Base-by-base conservation (phyloP, 2,888 invertebrate species). In the Polyommatus icarus region DNA sequence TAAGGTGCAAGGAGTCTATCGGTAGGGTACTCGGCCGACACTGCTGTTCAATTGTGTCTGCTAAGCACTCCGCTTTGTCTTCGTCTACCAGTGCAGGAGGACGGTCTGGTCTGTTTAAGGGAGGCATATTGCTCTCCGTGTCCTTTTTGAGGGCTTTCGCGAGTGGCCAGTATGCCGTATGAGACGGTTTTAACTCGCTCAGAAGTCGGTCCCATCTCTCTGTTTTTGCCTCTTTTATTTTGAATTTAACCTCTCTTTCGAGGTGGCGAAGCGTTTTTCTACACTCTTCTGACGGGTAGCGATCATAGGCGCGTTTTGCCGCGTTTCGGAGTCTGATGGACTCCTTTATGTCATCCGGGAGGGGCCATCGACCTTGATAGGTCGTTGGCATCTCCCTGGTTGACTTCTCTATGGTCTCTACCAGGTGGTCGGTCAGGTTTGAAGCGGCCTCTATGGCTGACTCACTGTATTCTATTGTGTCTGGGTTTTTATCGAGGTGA, bases 21-120 rank as follows among this genome's bases (percentile, higher is more conserved):
- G 50, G 78, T 0, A 75, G 59, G 6, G 54, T 71, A 29, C 78
- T 78, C 0, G 46, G 77, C 5, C 73, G 50, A 20, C 77, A 79
- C 73, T 81, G 79, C 32, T 46, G 15, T 76, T 80, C 77, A 0
- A 80, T 12, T 10, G 72, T 77, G 50, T 79, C 79, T 3, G 79
- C 80, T 4, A 80, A 40, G 20, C 67, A 71, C 50, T 80, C 79
- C 67, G 77, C 79, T 32, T 77, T 78, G 3, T 77, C 78, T 2
- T n/a, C 5, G 10, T 77, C 76, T 4, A 36, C 59, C 24, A 78
- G 61, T 20, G 50, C 46, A 71, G 57, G 57, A 5, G 57, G 57
- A 18, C 57, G 57, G 5, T 57, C n/a, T 7, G n/a, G n/a, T 57
- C 57, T 57, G 6, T 5, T 1, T 1, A 32, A 15, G 0, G 71